Evolutionary conservation across 2,888 invertebrate genomes (phyloP).

Genomic region (Eilema depressum): DNA sequence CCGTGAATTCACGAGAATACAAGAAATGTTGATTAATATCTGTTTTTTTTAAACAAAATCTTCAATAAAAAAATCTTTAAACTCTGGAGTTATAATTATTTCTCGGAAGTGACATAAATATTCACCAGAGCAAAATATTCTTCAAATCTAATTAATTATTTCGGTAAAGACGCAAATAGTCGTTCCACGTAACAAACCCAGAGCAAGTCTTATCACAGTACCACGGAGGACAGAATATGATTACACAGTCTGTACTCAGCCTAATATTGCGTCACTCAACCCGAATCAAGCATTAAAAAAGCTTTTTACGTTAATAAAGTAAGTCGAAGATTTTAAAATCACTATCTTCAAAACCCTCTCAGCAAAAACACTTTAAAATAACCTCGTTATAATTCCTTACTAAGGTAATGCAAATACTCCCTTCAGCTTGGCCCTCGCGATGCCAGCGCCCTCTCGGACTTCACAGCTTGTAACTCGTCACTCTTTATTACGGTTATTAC

Average conservation of each 20-base stretch:
- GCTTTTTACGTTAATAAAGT: not conserved
- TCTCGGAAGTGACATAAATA: too few species aligned
- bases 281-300: not conserved
- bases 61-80: too few species aligned
- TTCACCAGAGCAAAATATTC: too few species aligned
- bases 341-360: constrained; percentile 19
- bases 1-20: too few species aligned
- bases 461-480: constrained; percentile 53
- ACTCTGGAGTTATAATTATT: too few species aligned
- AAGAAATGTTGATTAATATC: too few species aligned
- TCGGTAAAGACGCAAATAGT: not conserved
- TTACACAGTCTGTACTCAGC: too few species aligned
- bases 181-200: not conserved
- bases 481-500: constrained; percentile 49
- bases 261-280: not conserved
- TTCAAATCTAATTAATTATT: not conserved
- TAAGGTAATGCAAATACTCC: constrained; percentile 33
- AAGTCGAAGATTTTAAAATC: constrained; percentile 30
- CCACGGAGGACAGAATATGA: too few species aligned
- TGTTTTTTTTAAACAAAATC: too few species aligned
- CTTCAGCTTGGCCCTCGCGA: constrained; percentile 22
- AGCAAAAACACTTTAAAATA: constrained; percentile 13
- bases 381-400: constrained; percentile 28
- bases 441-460: constrained; percentile 23
- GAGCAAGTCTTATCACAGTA: not conserved